Evolutionary conservation across 2,797 vertebrate species (phyloP), one percentile per base, ranked within the genome.

Genomic region (Sebastes trivittatus): DNA sequence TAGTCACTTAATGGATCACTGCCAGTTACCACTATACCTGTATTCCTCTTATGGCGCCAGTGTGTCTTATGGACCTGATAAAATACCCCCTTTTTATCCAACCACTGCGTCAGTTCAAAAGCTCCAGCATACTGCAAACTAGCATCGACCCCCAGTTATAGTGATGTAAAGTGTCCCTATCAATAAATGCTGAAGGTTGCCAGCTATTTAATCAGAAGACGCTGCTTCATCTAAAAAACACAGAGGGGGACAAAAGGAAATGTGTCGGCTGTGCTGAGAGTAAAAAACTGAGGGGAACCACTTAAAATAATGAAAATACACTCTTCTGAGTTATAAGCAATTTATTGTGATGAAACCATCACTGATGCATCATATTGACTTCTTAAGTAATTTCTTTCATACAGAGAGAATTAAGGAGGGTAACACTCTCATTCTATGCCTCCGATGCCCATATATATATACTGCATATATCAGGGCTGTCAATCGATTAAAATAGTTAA

Each of bases 271-370:
- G 23, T 68, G 54, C 74, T 70, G 42, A 80, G 75, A 63, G 64
- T 61, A 70, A 72, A 78, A 69, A 75, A 62, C 52, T 65, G 29
- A 80, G 30, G 22, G 30, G 27, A 76, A 82, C 72, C 84, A 91
- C 85, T 87, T 84, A 67, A 81, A 86, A 82, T 87, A 80, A 90
- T 84, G 78, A 87, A 87, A 87, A 70, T 62, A 20, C 5, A 6
- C 23, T 72, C 62, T 27, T 77, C 38, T 30, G 8, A 18, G 36
- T 23, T 27, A 29, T 42, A 67, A 77, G 29, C 11, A 10, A 69
- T 85, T 82, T 62, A 73, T 86, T 78, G 23, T 63, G 55, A 72
- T 78, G 72, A 70, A 64, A 36, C 34, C 75, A 76, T 77, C 61
- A 77, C 59, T 72, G 61, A 85, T 79, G 36, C 62, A 60, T 84